Evolutionary conservation across 2,888 invertebrate species (phyloP).

Genomic region (Platycheirus rosarum): DNA sequence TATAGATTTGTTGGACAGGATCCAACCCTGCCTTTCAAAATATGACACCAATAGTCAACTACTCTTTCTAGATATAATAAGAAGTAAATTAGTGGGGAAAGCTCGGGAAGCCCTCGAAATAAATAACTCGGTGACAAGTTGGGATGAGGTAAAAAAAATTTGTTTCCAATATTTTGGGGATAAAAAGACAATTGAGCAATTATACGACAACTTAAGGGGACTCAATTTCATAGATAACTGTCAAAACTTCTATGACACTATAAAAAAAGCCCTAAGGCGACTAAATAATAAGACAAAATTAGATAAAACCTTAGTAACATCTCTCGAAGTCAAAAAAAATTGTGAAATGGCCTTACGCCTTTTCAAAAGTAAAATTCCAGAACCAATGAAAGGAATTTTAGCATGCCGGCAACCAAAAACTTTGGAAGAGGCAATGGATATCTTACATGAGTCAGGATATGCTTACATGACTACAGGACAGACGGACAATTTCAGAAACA

Average conservation of each 20-base stretch:
- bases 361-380: conserved; percentile 51
- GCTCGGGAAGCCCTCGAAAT: no score
- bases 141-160: no score
- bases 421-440: conserved; percentile 59
- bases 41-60: not conserved
- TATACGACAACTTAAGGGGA: not conserved
- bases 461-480: conserved; percentile 25
- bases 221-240: not conserved
- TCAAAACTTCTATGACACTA: conserved; percentile 32
- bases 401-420: conserved; percentile 51
- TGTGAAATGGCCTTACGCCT: not conserved
- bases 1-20: not conserved
- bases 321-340: conserved; percentile 11
- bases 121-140: no score
- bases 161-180: no score
- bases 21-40: not conserved
- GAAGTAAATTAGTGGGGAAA: no score
- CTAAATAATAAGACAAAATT: conserved; percentile 65
- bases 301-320: not conserved
- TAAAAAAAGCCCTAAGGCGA: conserved; percentile 30
- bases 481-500: no score
- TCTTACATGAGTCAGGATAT: conserved; percentile 53
- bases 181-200: no score
- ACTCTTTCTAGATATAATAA: not conserved
- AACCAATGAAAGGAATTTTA: conserved; percentile 52